A percentile compares a stretch with the other conserved stretches of the same genome.
These are phyloP conservation scores for Anorthoa munda DNA, from an alignment of 2,888 invertebrate species.

Conservation along the genomic window DNA sequence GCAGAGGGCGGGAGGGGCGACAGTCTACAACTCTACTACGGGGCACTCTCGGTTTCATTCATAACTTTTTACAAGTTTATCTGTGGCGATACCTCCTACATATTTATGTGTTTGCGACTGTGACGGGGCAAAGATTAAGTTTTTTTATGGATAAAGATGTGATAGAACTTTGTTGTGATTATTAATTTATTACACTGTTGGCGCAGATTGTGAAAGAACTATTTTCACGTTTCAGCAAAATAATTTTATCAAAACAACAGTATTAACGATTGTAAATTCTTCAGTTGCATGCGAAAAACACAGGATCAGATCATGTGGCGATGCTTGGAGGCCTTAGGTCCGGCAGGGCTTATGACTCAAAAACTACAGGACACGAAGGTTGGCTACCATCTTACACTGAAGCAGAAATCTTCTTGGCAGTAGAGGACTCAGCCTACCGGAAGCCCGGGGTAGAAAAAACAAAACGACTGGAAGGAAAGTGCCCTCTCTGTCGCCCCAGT, in stretches of 20 bases:
- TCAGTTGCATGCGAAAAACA: too few relatives aligned
- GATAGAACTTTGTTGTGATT: neutral
- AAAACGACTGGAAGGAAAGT: too few relatives aligned
- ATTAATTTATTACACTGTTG: neutral
- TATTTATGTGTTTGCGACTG: conserved; percentile 90
- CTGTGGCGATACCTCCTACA: conserved; percentile 89
- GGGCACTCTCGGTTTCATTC: conserved; percentile 90
- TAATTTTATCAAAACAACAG: neutral
- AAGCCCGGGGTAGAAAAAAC: too few relatives aligned
- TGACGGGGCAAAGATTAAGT: conserved; percentile 80
- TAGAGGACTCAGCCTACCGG: too few relatives aligned
- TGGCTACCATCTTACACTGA: too few relatives aligned
- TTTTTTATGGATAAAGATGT: conserved; percentile 36
- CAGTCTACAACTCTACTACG: conserved; percentile 89
- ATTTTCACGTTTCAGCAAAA: neutral
- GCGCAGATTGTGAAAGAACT: neutral
- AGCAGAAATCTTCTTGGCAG: too few relatives aligned
- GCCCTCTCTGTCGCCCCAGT: too few relatives aligned
- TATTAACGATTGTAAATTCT: too few relatives aligned
- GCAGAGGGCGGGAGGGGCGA: conserved; percentile 64
- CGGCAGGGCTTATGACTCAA: too few relatives aligned
- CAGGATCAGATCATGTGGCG: too few relatives aligned
- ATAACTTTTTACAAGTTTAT: conserved; percentile 92
- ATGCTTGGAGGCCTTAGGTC: too few relatives aligned
- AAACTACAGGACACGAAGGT: too few relatives aligned